phyloP scores from a whole-genome alignment of 2,797 vertebrate species.

The Myripristis murdjan region DNA sequence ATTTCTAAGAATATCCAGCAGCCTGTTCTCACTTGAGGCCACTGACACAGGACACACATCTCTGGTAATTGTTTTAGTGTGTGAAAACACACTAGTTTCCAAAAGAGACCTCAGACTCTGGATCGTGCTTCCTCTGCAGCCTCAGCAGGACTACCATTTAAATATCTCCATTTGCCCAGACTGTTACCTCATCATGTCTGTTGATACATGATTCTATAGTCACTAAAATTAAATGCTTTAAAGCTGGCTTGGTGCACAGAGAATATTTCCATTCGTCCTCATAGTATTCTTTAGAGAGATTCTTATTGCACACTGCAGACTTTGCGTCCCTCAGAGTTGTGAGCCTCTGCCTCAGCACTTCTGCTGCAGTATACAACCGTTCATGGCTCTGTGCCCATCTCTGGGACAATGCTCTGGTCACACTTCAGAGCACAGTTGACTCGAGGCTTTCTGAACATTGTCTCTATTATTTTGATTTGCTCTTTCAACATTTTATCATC shows the following conservation, averaged over 20 bases:
- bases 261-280: constrained; percentile 4
- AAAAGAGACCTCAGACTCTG: constrained; percentile 33
- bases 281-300: constrained; percentile 24
- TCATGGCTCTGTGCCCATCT: constrained; percentile 27
- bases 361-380: constrained; percentile 56
- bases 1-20: neutral
- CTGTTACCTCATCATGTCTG: constrained; percentile 14
- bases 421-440: constrained; percentile 17
- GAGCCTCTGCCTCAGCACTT: constrained; percentile 57
- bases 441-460: neutral
- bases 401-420: constrained; percentile 28
- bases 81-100: constrained; percentile 11
- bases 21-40: neutral
- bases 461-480: neutral
- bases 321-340: constrained; percentile 44
- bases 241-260: neutral
- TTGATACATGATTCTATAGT: constrained; percentile 21
- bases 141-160: constrained; percentile 58
- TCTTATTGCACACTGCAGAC: constrained; percentile 61
- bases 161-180: constrained; percentile 57
- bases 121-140: constrained; percentile 53
- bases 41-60: constrained; percentile 23
- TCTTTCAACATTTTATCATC: neutral
- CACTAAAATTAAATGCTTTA: neutral
- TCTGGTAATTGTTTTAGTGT: constrained; percentile 30